A percentile compares a stretch with the other conserved stretches of the same genome.
Conservation (phyloP, 2,888 invertebrate species). For the Luperina testacea region DNA sequence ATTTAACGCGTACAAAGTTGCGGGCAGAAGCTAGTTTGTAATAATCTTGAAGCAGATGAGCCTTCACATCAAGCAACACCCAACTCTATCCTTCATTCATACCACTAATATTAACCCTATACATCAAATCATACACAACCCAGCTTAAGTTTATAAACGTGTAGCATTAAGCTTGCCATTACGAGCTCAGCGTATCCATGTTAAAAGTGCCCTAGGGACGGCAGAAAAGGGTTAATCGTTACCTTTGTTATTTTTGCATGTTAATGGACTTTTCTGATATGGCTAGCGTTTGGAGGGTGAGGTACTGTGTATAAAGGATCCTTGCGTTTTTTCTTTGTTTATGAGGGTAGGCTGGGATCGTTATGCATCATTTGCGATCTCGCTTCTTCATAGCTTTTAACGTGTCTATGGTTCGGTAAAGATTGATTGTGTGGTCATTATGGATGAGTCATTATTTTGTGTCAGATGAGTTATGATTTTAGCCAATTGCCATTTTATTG, state of each 20-base stretch:
- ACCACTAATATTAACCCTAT: constrained; percentile 7
- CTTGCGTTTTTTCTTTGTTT: constrained; percentile 17
- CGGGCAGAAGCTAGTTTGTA: not conserved
- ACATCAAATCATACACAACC: constrained; percentile 27
- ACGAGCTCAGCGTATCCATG: constrained; percentile 32
- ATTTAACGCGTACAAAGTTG: too few relatives aligned
- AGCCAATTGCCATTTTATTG: not conserved
- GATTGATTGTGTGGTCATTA: constrained; percentile 35
- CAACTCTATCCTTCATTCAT: not conserved
- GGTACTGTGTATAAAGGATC: constrained; percentile 33
- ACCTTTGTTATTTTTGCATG: constrained; percentile 64
- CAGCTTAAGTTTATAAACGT: constrained; percentile 32
- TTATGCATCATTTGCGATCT: constrained; percentile 30
- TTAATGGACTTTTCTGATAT: constrained; percentile 65
- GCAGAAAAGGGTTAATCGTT: constrained; percentile 56
- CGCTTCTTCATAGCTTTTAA: constrained; percentile 15
- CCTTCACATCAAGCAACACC: not conserved
- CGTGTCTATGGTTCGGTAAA: constrained; percentile 7
- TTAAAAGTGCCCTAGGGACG: constrained; percentile 53
- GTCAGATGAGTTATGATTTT: constrained; percentile 6
- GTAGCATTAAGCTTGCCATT: constrained; percentile 39
- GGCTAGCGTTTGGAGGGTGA: constrained; percentile 22
- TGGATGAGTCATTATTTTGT: constrained; percentile 7
- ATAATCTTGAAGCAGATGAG: not conserved
- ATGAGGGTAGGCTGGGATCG: constrained; percentile 4